Percentiles rank a stretch among this genome's conserved stretches.
Conservation (phyloP, 30 jellyfish, hydroid and myxozoan genomes). For the Chrysaora quinquecirrha region DNA sequence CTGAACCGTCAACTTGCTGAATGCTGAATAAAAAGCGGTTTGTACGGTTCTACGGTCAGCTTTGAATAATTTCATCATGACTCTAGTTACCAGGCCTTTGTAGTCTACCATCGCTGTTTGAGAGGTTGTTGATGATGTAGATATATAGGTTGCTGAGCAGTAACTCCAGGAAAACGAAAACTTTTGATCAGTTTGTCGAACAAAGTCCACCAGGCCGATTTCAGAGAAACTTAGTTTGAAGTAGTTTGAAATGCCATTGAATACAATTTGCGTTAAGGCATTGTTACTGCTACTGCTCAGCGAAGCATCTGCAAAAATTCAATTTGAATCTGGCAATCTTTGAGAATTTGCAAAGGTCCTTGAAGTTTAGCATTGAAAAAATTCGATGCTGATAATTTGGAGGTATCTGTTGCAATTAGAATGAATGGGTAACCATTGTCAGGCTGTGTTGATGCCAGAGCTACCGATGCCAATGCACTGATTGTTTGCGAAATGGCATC, state of each 20-base stretch:
- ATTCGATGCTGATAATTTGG: conserved; percentile 75
- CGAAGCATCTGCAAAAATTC: conserved; percentile 20
- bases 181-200: conserved; percentile 36
- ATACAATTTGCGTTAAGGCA: conserved; percentile 24
- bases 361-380: conserved; percentile 31
- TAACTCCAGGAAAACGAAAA: conserved; percentile 77
- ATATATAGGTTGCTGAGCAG: conserved; percentile 54
- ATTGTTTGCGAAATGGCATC: conserved; percentile 57
- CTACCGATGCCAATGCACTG: conserved; percentile 49
- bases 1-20: conserved; percentile 48
- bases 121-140: neutral
- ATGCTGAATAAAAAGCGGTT: conserved; percentile 64
- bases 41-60: conserved; percentile 74
- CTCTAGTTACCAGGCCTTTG: conserved; percentile 37
- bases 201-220: conserved; percentile 67
- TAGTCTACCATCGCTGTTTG: conserved; percentile 34
- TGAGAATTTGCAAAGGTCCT: conserved; percentile 60
- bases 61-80: conserved; percentile 52
- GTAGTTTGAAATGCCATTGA: conserved; percentile 19
- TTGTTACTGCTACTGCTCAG: conserved; percentile 20
- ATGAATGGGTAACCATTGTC: conserved; percentile 28
- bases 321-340: conserved; percentile 75
- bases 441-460: conserved; percentile 30
- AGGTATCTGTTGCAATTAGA: conserved; percentile 78
- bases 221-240: conserved; percentile 54